These are phyloP conservation scores for Gerris buenoi DNA, from an alignment of 1,140 invertebrate genomes.

Conservation along the genomic window DNA sequence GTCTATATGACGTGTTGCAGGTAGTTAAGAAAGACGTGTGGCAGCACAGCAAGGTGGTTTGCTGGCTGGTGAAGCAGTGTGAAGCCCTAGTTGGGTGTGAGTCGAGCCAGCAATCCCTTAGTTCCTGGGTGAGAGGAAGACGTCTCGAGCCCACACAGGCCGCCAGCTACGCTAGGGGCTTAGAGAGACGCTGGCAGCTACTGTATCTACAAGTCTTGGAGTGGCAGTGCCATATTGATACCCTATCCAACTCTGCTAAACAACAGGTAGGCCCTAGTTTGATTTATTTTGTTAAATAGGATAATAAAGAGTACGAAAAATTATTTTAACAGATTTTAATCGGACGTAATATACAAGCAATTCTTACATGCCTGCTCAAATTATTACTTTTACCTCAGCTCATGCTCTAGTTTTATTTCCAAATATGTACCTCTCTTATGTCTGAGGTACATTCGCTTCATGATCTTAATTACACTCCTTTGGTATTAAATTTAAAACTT, in stretches of 20 bases:
- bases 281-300: too few species aligned
- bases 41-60: conserved; percentile 65
- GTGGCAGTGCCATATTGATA: conserved; percentile 71
- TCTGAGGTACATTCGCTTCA: too few species aligned
- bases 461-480: too few species aligned
- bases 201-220: conserved; percentile 73
- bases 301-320: too few species aligned
- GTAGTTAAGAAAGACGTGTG: conserved; percentile 69
- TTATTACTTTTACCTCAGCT: too few species aligned
- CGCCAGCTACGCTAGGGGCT: conserved; percentile 33
- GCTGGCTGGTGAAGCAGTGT: conserved; percentile 56
- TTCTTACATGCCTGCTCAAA: too few species aligned
- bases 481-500: too few species aligned
- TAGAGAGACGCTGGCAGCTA: conserved; percentile 74
- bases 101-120: background rate
- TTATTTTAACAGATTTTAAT: too few species aligned
- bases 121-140: conserved; percentile 9
- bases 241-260: conserved; percentile 26
- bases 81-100: conserved; percentile 27
- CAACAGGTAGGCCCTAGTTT: background rate
- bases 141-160: conserved; percentile 13
- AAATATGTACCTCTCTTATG: too few species aligned
- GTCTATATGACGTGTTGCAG: conserved; percentile 35
- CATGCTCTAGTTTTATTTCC: too few species aligned
- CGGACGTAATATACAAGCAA: too few species aligned